Percentiles rank a stretch among this genome's conserved stretches.
These are phyloP conservation scores for Choristoneura rosaceana DNA, from an alignment of 2,888 invertebrate genomes.

Conservation along the genomic window DNA sequence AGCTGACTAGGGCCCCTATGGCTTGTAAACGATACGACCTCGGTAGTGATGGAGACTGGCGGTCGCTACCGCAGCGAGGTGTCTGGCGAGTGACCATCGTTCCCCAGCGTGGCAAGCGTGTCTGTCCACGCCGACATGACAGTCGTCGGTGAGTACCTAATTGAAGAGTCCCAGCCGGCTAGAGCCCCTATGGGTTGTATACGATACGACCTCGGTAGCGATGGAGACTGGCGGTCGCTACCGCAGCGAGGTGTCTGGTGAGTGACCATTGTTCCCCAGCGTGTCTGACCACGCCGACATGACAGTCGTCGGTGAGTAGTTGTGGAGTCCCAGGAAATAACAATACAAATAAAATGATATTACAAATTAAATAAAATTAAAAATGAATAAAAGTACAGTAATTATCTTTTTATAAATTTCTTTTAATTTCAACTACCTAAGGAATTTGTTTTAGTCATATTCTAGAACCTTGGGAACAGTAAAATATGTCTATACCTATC, in stretches of 20 bases:
- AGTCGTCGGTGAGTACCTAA: not conserved
- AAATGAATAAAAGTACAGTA: no score
- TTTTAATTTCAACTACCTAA: no score
- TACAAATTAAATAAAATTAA: no score
- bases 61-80: constrained; percentile 91
- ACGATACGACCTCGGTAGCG: no score
- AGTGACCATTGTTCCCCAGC: constrained; percentile 91
- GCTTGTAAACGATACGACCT: not conserved
- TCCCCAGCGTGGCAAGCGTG: constrained; percentile 91
- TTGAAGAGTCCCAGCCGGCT: no score
- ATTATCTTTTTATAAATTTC: no score
- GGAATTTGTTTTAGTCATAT: no score
- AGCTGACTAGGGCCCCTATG: not conserved
- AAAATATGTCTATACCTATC: no score
- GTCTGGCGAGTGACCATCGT: constrained; percentile 91
- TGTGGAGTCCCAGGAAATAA: no score
- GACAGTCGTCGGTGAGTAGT: constrained; percentile 89
- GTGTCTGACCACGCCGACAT: constrained; percentile 91
- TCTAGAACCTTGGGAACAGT: no score
- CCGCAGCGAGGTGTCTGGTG: constrained; percentile 92
- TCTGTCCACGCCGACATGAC: constrained; percentile 90
- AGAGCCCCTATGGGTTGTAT: no score
- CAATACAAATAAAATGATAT: no score
- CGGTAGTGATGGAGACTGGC: not conserved
- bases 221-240: constrained; percentile 90